Conservation (phyloP, 2,113 vertebrate species). For the Platichthys flesus region DNA sequence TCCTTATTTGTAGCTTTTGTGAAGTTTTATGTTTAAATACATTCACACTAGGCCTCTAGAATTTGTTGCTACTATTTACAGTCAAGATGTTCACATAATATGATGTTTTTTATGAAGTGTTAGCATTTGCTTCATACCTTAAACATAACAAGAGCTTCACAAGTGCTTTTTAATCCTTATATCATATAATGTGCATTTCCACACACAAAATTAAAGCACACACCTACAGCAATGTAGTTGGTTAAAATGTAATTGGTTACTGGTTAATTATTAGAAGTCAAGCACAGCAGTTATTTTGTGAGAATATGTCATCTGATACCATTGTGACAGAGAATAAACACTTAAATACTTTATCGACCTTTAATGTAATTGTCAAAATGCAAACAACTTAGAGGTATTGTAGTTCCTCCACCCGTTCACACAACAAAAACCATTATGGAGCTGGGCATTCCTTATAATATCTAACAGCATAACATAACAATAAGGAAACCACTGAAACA, state of each 20-base stretch:
- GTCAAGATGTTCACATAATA: background rate
- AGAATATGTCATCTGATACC: background rate
- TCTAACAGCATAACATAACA: background rate
- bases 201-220: background rate
- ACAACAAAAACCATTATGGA: background rate
- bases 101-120: background rate
- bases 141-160: background rate
- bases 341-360: background rate
- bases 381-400: background rate
- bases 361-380: conserved; percentile 2
- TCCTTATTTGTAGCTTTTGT: background rate
- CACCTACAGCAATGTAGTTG: background rate
- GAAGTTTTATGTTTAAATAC: background rate
- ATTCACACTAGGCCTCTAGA: background rate
- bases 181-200: background rate
- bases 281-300: background rate
- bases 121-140: background rate
- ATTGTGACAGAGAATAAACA: background rate
- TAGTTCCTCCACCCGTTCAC: background rate
- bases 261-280: background rate
- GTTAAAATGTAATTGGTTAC: background rate
- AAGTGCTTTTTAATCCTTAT: background rate
- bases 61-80: background rate
- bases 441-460: conserved; percentile 2
- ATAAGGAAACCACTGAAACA: conserved; percentile 9